Percentiles rank a stretch among this genome's conserved stretches.
These are phyloP conservation scores for Drosophila erecta DNA, from an alignment of 1,140 invertebrate species.

Conservation along the genomic window DNA sequence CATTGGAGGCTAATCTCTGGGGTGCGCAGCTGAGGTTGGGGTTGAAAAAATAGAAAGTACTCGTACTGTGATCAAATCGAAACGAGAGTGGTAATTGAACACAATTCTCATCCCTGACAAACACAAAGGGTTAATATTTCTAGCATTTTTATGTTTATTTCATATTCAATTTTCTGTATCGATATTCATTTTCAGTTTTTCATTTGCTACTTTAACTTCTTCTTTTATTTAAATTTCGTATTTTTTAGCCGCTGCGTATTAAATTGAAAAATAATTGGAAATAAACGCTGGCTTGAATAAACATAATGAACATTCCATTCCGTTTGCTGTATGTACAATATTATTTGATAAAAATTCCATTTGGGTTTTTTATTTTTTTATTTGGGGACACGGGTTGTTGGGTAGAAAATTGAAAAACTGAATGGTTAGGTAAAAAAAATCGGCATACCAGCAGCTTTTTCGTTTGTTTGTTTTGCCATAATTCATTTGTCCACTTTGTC, in stretches of 20 bases:
- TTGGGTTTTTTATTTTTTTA: conserved; percentile 21
- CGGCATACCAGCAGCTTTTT: conserved; percentile 59
- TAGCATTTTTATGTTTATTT: conserved; percentile 75
- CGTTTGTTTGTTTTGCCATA: conserved; percentile 39
- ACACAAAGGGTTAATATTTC: conserved; percentile 70
- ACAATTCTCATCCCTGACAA: conserved; percentile 33
- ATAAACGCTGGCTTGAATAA: conserved; percentile 38
- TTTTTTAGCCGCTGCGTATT: conserved; percentile 49
- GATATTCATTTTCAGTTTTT: conserved; percentile 60
- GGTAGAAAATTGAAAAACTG: conserved; percentile 27
- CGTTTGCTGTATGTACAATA: conserved; percentile 55
- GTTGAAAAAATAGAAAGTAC: neutral
- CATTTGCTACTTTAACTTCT: conserved; percentile 66
- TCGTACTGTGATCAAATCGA: conserved; percentile 1
- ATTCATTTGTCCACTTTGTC: conserved; percentile 44
- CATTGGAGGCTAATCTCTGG: conserved; percentile 62
- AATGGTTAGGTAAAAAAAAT: conserved; percentile 25
- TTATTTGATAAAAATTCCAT: conserved; percentile 54
- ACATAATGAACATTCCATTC: conserved; percentile 56
- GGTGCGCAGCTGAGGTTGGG: conserved; percentile 22
- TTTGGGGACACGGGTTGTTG: conserved; percentile 5
- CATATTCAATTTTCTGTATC: conserved; percentile 78
- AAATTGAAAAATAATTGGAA: conserved; percentile 34
- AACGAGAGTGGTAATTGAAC: conserved; percentile 24
- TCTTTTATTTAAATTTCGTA: conserved; percentile 28